A percentile compares a stretch with the other conserved stretches of the same genome.
Conservation (phyloP, 2,888 invertebrate genomes). For the Stramonita haemastoma region DNA sequence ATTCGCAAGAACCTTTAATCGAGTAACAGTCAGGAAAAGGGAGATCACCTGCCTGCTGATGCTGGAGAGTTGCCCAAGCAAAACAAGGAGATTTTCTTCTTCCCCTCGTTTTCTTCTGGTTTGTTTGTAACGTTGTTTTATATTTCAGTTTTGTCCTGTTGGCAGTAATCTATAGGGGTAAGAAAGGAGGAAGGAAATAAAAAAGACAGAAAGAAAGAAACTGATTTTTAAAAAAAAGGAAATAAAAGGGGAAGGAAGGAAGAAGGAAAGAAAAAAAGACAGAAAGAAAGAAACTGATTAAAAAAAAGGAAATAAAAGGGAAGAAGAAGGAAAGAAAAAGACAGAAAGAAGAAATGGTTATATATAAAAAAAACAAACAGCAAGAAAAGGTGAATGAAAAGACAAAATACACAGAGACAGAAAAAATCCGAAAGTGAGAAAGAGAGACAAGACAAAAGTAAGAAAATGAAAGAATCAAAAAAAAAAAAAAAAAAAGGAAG, state of each 20-base stretch:
- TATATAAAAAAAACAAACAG: neutral
- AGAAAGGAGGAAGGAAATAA: neutral
- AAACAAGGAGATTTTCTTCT: too few species aligned
- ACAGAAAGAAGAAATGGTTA: neutral
- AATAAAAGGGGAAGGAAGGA: neutral
- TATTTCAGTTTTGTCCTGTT: too few species aligned
- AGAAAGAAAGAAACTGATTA: neutral
- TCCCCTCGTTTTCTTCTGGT: too few species aligned
- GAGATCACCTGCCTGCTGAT: too few species aligned
- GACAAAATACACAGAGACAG: neutral
- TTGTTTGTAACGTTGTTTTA: too few species aligned
- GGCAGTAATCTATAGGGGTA: neutral
- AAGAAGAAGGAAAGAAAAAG: neutral
- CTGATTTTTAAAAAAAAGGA: neutral
- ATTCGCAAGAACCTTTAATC: too few species aligned
- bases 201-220: neutral
- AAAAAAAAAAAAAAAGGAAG: neutral
- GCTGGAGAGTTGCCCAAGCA: too few species aligned
- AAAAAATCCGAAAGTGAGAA: neutral
- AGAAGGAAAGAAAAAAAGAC: neutral
- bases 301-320: neutral
- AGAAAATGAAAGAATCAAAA: neutral
- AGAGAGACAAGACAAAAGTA: neutral
- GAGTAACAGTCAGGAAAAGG: too few species aligned
- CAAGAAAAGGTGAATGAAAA: neutral